Conservation (phyloP, 2,797 vertebrate genomes). For the Oreortyx pictus region DNA sequence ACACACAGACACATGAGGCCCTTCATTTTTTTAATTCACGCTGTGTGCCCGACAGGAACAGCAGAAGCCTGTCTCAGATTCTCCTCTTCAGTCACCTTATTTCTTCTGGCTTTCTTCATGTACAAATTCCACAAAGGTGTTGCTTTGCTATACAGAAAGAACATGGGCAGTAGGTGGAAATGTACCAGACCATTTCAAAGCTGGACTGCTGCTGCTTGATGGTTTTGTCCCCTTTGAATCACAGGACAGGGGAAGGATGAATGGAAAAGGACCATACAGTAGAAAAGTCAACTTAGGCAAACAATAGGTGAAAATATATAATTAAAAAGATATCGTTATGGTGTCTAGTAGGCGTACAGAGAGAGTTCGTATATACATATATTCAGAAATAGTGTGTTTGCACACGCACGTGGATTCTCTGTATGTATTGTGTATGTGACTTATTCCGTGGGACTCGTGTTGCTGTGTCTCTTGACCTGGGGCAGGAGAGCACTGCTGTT, state of each 20-base stretch:
- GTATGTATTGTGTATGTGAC: constrained; percentile 83
- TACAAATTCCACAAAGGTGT: constrained; percentile 29
- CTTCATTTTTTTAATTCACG: neutral
- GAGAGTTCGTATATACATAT: constrained; percentile 74
- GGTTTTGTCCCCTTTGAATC: constrained; percentile 68
- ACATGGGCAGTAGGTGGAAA: constrained; percentile 43
- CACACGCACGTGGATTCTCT: constrained; percentile 79
- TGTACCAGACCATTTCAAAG: constrained; percentile 71
- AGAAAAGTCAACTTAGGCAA: constrained; percentile 73
- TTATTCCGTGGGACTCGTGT: constrained; percentile 86
- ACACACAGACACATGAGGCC: neutral
- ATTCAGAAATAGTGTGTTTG: constrained; percentile 79
- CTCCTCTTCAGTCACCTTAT: constrained; percentile 18
- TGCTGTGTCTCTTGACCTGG: constrained; percentile 85
- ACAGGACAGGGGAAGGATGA: constrained; percentile 69
- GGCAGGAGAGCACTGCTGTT: constrained; percentile 78
- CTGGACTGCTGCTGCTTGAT: constrained; percentile 74
- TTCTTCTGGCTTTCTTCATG: constrained; percentile 19
- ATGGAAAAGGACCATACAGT: constrained; percentile 67
- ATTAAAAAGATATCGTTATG: constrained; percentile 72
- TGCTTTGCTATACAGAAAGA: constrained; percentile 38
- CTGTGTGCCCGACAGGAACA: constrained; percentile 12
- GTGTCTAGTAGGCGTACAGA: constrained; percentile 78
- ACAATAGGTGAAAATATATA: constrained; percentile 73
- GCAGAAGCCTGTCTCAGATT: constrained; percentile 37